Percentiles rank a stretch among this genome's conserved stretches.
These are phyloP conservation scores for human DNA, from an alignment of 2,113 vertebrate genomes.

Conservation along the genomic window GRCh38 chr1:235212501-235213000, in stretches of 20 bases:
- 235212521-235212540: constrained; percentile 55
- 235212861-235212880: constrained; percentile 45
- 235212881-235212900: constrained; percentile 33
- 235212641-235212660: neutral
- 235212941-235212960: neutral
- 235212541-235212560: constrained; percentile 26
- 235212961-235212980: neutral
- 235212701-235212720: neutral
- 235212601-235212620: constrained; percentile 17
- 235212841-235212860: constrained; percentile 32
- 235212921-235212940: neutral
- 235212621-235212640: neutral
- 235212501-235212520: constrained; percentile 59
- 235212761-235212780: constrained; percentile 4
- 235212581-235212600: neutral
- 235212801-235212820: neutral
- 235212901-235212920: neutral
- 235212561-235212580: constrained; percentile 15
- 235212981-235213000: constrained; percentile 14
- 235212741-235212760: neutral
- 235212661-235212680: neutral
- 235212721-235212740: neutral
- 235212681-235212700: neutral
- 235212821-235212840: neutral
- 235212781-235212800: constrained; percentile 1